Base-by-base conservation (phyloP, 2,113 vertebrate genomes). In the Ctenomys sociabilis region DNA sequence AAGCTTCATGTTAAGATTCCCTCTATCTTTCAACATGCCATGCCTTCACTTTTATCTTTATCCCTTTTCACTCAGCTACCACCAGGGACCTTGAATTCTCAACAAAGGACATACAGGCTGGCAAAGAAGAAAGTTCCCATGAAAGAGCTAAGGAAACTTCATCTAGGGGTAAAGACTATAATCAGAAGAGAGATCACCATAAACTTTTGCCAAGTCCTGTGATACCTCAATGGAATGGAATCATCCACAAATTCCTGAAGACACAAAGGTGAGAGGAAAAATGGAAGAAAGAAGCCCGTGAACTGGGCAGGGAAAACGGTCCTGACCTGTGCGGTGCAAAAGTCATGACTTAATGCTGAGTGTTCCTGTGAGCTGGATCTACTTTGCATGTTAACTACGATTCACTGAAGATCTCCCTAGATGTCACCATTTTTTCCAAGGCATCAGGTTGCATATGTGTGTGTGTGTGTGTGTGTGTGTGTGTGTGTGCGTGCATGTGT, bases 21-120 rank as follows among this genome's bases (percentile, higher is more conserved):
- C 12, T 80, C 80, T 84, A 19, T 80, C 82, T 93, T 70, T 70
- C 89, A 86, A 43, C 21, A 19, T 43, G n/a, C 83, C 85, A 90
- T 0, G 0, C 24, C 40, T 90, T 91, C 72, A 30, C 72, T 97
- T 91, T 87, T 86, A 85, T 92, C 95, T 91, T 82, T 63, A 63
- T 75, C 93, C 54, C 13, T 93, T 64, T 75, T 28, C 61, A 88
- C 32, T 93, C 26, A 28, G 57, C n/a, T 26, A 68, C 73, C 61
- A 93, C n/a, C 73, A 82, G 93, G 45, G 75, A 88, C 80, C 87
- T 90, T n/a, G 72, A 70, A n/a, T 89, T 45, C 43, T 61, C 73
- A 66, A 70, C 66, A 83, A 85, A 95, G 93, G 85, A 72, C 30
- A 32, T 32, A 19, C 0, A 5, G 6, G 0, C 63, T 49, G 64